Evolutionary conservation across 2,888 invertebrate species (phyloP).

Genomic region (Leptopilina syphax): DNA sequence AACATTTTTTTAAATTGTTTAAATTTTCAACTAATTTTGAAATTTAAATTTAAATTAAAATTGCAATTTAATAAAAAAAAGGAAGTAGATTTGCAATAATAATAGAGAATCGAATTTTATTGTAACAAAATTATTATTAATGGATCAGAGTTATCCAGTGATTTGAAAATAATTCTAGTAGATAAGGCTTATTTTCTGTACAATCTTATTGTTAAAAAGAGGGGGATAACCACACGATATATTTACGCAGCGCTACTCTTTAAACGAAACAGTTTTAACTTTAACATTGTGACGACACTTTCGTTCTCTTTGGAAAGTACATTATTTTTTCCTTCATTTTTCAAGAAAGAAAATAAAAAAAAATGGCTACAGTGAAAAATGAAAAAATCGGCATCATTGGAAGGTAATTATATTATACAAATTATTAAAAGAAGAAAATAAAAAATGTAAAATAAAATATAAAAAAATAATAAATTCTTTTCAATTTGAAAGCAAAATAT

Average conservation of each 20-base stretch:
- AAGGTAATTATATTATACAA: constrained; percentile 78
- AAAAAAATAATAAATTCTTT: too few species aligned
- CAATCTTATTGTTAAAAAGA: background rate
- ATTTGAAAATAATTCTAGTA: background rate
- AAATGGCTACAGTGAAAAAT: constrained; percentile 74
- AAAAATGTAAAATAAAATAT: background rate
- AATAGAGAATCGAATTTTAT: too few species aligned
- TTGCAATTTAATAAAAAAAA: too few species aligned
- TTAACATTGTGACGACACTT: background rate
- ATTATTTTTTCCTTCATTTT: background rate
- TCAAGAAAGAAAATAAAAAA: constrained; percentile 10
- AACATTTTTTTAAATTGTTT: too few species aligned
- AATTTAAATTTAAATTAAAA: too few species aligned
- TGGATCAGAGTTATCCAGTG: too few species aligned
- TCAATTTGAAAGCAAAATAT: too few species aligned
- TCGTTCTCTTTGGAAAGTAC: background rate
- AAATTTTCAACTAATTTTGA: too few species aligned
- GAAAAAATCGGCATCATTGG: constrained; percentile 88
- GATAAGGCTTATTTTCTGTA: background rate
- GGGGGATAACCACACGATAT: constrained; percentile 21
- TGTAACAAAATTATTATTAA: too few species aligned
- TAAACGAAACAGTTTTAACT: constrained; percentile 1
- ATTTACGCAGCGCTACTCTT: background rate
- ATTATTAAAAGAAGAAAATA: background rate
- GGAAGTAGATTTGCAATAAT: too few species aligned